Percentiles rank a stretch among this genome's conserved stretches.
Conservation (phyloP, 2,797 vertebrate genomes). For the Capromys pilorides region DNA sequence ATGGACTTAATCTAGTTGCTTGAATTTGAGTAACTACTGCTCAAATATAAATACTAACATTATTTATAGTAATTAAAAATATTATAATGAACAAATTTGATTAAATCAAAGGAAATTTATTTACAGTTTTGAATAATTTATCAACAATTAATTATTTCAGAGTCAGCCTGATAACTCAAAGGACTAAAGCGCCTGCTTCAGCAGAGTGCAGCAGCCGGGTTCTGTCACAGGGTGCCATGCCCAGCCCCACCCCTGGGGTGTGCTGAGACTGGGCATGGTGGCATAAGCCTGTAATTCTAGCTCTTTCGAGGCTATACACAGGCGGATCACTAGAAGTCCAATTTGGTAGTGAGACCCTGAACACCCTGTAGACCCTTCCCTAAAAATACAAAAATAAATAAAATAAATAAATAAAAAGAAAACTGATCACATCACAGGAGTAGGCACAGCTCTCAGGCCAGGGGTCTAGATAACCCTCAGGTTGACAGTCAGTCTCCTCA, state of each 20-base stretch:
- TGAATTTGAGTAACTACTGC: neutral
- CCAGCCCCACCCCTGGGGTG: no score
- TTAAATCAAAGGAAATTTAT: neutral
- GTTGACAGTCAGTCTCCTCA: neutral
- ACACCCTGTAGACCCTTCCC: no score
- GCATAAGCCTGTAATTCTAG: no score
- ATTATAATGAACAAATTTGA: neutral
- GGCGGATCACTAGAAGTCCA: no score
- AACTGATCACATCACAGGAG: slow-evolving; percentile 56
- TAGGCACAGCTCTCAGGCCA: neutral
- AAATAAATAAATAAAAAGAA: slow-evolving; percentile 13
- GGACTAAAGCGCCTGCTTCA: no score
- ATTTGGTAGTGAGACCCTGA: no score
- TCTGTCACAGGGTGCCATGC: no score
- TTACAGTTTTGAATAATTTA: neutral
- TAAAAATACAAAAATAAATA: no score
- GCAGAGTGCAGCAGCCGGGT: no score
- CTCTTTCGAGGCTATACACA: no score
- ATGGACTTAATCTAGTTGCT: neutral
- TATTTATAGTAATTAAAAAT: neutral
- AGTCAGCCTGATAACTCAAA: no score
- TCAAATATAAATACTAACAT: neutral
- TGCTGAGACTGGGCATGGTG: no score
- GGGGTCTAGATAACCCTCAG: slow-evolving; percentile 1
- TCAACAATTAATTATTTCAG: neutral